A percentile compares a stretch with the other conserved stretches of the same genome.
phyloP scores from a whole-genome alignment of 1,140 invertebrate genomes.

The Drosophila nigrodunni region DNA sequence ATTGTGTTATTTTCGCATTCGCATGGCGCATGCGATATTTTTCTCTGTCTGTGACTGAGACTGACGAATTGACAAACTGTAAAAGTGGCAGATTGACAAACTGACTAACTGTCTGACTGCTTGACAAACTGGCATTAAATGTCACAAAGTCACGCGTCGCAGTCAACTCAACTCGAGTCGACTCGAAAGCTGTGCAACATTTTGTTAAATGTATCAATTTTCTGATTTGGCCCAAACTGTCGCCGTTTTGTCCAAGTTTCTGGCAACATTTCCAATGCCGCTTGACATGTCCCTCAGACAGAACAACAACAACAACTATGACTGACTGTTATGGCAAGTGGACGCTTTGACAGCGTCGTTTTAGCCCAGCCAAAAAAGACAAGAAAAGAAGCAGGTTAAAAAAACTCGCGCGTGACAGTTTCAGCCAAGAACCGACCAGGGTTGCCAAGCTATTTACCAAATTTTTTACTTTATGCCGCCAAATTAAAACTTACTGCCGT shows the following conservation, averaged over 20 bases:
- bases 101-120: slow-evolving; percentile 43
- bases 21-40: slow-evolving; percentile 42
- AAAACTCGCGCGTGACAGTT: slow-evolving; percentile 57
- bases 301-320: slow-evolving; percentile 11
- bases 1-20: slow-evolving; percentile 78
- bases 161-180: slow-evolving; percentile 19
- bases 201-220: slow-evolving; percentile 79
- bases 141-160: slow-evolving; percentile 76
- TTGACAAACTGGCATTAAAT: slow-evolving; percentile 78
- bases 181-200: slow-evolving; percentile 52
- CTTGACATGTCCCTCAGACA: slow-evolving; percentile 25
- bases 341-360: slow-evolving; percentile 73
- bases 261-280: slow-evolving; percentile 6
- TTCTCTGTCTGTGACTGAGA: slow-evolving; percentile 31
- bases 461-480: too few relatives aligned
- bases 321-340: slow-evolving; percentile 61
- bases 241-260: slow-evolving; percentile 16
- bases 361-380: slow-evolving; percentile 37
- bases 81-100: slow-evolving; percentile 30
- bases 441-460: slow-evolving; percentile 7
- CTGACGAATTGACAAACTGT: slow-evolving; percentile 33
- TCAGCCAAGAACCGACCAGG: slow-evolving; percentile 28
- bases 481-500: too few relatives aligned
- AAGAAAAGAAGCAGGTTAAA: slow-evolving; percentile 11
- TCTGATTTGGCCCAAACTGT: slow-evolving; percentile 61